Evolutionary conservation across 2,797 vertebrate species (phyloP).

Genomic region (Tamandua tetradactyla): DNA sequence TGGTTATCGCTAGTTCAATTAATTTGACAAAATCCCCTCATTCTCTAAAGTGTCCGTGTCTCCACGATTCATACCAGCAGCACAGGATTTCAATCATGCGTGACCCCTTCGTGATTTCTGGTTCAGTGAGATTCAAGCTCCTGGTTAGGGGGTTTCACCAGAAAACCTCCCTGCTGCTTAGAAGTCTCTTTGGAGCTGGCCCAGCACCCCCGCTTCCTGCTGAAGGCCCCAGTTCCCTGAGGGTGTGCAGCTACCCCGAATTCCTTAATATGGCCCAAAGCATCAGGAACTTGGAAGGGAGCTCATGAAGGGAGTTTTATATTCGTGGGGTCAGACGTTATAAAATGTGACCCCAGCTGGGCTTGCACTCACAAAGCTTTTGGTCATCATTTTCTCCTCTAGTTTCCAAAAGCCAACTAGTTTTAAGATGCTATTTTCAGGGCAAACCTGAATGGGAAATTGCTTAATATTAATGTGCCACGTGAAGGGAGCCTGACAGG

Average conservation of each 20-base stretch:
- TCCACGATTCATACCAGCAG: fast-evolving
- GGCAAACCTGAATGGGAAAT: background rate
- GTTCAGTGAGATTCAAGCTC: background rate
- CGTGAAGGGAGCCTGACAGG: background rate
- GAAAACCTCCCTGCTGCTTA: fast-evolving
- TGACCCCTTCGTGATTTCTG: fast-evolving
- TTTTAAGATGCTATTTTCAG: background rate
- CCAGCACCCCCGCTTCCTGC: background rate
- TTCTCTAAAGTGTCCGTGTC: fast-evolving
- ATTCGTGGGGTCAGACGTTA: too few relatives aligned
- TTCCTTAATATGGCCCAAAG: background rate
- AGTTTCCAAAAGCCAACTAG: background rate
- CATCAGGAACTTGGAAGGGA: background rate
- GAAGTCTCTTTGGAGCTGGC: background rate
- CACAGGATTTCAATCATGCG: background rate
- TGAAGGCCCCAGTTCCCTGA: fast-evolving
- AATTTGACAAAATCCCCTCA: fast-evolving
- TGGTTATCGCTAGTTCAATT: fast-evolving
- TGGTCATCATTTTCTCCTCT: background rate
- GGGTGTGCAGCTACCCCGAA: fast-evolving
- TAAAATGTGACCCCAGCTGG: background rate
- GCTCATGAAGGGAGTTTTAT: background rate
- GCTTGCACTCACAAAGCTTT: fast-evolving
- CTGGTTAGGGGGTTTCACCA: background rate
- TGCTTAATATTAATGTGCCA: fast-evolving